Evolutionary conservation across 2,888 invertebrate genomes (phyloP).

Genomic region (Caenorhabditis sp.): DNA sequence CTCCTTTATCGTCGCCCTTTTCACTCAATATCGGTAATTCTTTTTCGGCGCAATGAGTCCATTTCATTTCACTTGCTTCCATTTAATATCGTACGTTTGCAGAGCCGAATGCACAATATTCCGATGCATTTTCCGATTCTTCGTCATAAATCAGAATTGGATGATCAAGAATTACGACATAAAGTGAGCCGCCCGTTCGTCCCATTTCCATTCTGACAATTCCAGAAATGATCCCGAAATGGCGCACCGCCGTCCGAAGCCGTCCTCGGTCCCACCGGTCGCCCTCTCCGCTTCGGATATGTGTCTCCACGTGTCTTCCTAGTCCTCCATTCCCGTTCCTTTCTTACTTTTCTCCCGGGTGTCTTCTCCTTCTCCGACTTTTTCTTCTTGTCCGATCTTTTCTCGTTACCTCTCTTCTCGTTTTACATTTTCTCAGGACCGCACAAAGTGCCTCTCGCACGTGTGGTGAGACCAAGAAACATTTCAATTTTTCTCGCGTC

Average conservation of each 20-base stretch:
- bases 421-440: slow-evolving; percentile 9
- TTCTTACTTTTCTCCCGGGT: background rate
- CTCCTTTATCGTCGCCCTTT: slow-evolving; percentile 82
- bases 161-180: slow-evolving; percentile 75
- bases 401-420: background rate
- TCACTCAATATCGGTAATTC: slow-evolving; percentile 79
- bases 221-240: slow-evolving; percentile 63
- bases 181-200: slow-evolving; percentile 32
- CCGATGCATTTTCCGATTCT: slow-evolving; percentile 67
- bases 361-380: slow-evolving; percentile 9
- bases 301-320: slow-evolving; percentile 38
- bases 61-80: too few species aligned
- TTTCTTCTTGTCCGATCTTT: slow-evolving; percentile 6
- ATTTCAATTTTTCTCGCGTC: slow-evolving; percentile 5
- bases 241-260: slow-evolving; percentile 44
- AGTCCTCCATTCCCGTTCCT: background rate
- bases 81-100: background rate
- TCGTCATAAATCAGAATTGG: slow-evolving; percentile 77
- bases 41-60: too few species aligned
- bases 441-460: slow-evolving; percentile 13
- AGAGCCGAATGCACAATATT: slow-evolving; percentile 75
- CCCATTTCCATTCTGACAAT: background rate
- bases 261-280: slow-evolving; percentile 2
- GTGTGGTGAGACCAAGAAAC: background rate
- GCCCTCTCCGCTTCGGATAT: slow-evolving; percentile 41